Conservation (phyloP, 2,888 invertebrate species). For the Epirrhoe alternata region DNA sequence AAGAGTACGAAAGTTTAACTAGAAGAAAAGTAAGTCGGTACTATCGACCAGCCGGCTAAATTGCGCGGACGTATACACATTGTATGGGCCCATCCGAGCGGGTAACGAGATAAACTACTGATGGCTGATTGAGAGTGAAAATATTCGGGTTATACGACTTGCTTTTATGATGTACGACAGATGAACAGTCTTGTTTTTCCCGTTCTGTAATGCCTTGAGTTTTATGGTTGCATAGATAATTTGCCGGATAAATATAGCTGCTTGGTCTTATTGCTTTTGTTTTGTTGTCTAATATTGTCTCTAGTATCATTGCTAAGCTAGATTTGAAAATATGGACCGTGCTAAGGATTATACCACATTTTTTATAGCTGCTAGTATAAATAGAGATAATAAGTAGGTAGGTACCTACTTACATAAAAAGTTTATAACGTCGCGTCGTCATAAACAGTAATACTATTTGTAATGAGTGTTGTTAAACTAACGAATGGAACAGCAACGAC, state of each 20-base stretch:
- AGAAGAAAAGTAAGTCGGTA: conserved; percentile 7
- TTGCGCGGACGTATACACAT: conserved; percentile 44
- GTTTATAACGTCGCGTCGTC: too few relatives aligned
- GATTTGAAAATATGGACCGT: background rate
- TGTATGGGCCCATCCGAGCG: conserved; percentile 43
- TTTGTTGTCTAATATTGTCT: conserved; percentile 4
- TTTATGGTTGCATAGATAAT: conserved; percentile 31
- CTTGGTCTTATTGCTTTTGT: conserved; percentile 17
- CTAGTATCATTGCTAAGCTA: too few relatives aligned
- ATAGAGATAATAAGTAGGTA: too few relatives aligned
- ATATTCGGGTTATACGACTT: conserved; percentile 43
- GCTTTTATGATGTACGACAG: conserved; percentile 41
- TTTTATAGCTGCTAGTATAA: too few relatives aligned
- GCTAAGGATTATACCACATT: too few relatives aligned
- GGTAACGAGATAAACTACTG: conserved; percentile 47
- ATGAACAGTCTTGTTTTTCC: conserved; percentile 38
- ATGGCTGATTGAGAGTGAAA: conserved; percentile 40
- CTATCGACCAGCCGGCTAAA: conserved; percentile 40
- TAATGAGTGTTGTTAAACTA: too few relatives aligned
- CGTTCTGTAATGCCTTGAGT: conserved; percentile 33
- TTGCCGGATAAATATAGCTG: conserved; percentile 18
- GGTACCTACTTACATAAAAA: too few relatives aligned
- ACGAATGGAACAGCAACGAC: too few relatives aligned
- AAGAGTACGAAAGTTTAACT: conserved; percentile 13
- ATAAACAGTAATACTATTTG: too few relatives aligned